These are phyloP conservation scores for Boloria selene DNA, from an alignment of 2,888 invertebrate species.

Conservation along the genomic window DNA sequence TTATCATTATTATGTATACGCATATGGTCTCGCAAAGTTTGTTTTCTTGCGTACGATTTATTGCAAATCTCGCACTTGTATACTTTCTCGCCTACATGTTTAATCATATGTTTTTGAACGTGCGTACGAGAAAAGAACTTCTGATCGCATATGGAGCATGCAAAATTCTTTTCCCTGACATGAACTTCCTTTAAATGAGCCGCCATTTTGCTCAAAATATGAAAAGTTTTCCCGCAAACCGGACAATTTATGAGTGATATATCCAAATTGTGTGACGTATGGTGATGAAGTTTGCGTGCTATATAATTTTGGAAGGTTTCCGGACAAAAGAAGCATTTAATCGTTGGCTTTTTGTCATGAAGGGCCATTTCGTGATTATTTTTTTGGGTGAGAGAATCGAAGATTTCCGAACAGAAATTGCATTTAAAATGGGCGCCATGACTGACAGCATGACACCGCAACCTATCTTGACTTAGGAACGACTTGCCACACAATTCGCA, in stretches of 20 bases:
- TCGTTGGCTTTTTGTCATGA: conserved; percentile 55
- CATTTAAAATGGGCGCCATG: conserved; percentile 65
- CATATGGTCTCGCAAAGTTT: conserved; percentile 68
- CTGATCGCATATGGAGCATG: conserved; percentile 74
- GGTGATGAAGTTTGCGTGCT: conserved; percentile 61
- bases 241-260: conserved; percentile 59
- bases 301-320: conserved; percentile 62
- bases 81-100: conserved; percentile 72
- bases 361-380: conserved; percentile 56
- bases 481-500: conserved; percentile 73
- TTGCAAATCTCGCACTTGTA: conserved; percentile 74
- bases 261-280: conserved; percentile 52
- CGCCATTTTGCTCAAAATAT: conserved; percentile 63
- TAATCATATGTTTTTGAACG: conserved; percentile 78
- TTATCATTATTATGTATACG: conserved; percentile 61
- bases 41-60: conserved; percentile 73
- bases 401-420: conserved; percentile 55
- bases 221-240: conserved; percentile 61
- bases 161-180: conserved; percentile 67
- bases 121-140: conserved; percentile 77
- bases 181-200: conserved; percentile 72
- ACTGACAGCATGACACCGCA: conserved; percentile 59
- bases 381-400: conserved; percentile 58
- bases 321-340: conserved; percentile 63
- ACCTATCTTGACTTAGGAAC: conserved; percentile 62